A percentile compares a stretch with the other conserved stretches of the same genome.
These are phyloP conservation scores for Polia nebulosa DNA, from an alignment of 2,888 invertebrate species.

Conservation along the genomic window DNA sequence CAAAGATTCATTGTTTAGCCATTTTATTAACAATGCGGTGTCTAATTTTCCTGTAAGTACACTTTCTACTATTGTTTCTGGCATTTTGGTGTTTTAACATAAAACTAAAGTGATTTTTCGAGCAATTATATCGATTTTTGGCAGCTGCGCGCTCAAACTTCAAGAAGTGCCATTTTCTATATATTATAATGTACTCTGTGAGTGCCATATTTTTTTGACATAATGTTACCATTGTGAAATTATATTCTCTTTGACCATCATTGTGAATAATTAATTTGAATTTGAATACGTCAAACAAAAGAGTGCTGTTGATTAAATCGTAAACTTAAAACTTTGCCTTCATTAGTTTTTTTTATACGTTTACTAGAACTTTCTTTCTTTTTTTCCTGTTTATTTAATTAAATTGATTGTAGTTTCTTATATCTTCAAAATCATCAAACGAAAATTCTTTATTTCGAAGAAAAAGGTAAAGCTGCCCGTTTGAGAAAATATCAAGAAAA, in stretches of 20 bases:
- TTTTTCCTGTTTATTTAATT: neutral
- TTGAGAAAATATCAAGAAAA: too few species aligned
- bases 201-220: too few species aligned
- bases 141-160: slow-evolving; percentile 69
- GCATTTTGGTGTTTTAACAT: slow-evolving; percentile 77
- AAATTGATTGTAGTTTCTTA: too few species aligned
- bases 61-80: slow-evolving; percentile 87
- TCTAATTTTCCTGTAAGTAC: slow-evolving; percentile 85
- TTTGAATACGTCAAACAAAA: slow-evolving; percentile 21
- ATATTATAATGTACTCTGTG: too few species aligned
- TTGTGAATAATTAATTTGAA: neutral
- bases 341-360: too few species aligned
- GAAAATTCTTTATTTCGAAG: too few species aligned
- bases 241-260: too few species aligned
- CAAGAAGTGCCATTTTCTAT: slow-evolving; percentile 59
- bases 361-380: neutral
- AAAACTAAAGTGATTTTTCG: slow-evolving; percentile 55
- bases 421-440: too few species aligned
- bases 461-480: too few species aligned
- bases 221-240: slow-evolving; percentile 25
- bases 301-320: neutral
- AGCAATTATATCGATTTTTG: slow-evolving; percentile 76
- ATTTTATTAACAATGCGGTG: slow-evolving; percentile 80
- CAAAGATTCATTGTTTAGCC: slow-evolving; percentile 83
- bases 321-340: too few species aligned